Evolutionary conservation across 2,113 vertebrate genomes (phyloP).

Genomic region (Aldabrachelys gigantea): DNA sequence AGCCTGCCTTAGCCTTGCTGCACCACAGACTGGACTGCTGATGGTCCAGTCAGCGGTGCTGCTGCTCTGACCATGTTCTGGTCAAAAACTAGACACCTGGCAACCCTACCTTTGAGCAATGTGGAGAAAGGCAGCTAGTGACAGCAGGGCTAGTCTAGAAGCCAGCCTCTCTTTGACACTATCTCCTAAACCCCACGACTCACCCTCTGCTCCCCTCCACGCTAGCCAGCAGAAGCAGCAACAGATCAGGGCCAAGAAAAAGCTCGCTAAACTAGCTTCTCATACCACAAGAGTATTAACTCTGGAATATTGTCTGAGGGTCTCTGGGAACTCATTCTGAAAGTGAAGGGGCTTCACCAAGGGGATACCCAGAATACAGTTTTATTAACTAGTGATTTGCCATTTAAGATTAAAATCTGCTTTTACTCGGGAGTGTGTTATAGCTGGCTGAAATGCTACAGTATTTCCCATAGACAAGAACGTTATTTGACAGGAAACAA

Average conservation of each 20-base stretch:
- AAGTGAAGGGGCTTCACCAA: not conserved
- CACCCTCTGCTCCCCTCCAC: not conserved
- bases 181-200: not conserved
- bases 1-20: no score
- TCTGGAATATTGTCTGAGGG: not conserved
- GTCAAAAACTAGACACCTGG: no score
- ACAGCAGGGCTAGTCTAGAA: not conserved
- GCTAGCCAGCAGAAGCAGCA: not conserved
- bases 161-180: not conserved
- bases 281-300: not conserved
- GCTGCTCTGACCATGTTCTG: no score
- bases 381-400: not conserved
- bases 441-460: not conserved
- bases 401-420: not conserved
- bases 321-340: not conserved
- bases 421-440: not conserved
- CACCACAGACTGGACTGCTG: no score
- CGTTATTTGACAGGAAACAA: not conserved
- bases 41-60: no score
- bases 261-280: not conserved
- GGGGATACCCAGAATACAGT: not conserved
- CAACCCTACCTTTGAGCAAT: not conserved
- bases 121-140: not conserved
- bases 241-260: not conserved
- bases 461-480: not conserved